Percentiles rank a stretch among this genome's conserved stretches.
Evolutionary conservation across 2,113 vertebrate species (phyloP).

Genomic region (Salvelinus sp.): DNA sequence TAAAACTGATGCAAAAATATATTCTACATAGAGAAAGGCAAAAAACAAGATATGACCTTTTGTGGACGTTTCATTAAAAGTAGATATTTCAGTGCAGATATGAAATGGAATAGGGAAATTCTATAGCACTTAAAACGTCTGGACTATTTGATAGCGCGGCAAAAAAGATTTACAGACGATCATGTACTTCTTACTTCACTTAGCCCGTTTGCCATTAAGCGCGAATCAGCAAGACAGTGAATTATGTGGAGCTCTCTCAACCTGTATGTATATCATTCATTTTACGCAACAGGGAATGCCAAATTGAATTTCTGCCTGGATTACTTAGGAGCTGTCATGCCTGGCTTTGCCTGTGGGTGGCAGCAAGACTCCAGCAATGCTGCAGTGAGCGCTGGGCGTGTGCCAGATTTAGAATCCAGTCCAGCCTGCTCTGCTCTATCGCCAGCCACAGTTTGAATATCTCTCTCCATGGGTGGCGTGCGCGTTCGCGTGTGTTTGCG

Average conservation of each 20-base stretch:
- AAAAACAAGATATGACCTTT: neutral
- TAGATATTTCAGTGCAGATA: too few species aligned
- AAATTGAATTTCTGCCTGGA: neutral
- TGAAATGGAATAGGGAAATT: neutral
- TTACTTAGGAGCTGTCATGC: constrained; percentile 32
- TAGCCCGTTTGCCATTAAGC: neutral
- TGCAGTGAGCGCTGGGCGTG: neutral
- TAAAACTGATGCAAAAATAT: neutral
- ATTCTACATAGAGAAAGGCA: neutral
- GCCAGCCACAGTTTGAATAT: neutral
- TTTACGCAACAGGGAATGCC: neutral
- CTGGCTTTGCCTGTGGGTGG: constrained; percentile 58
- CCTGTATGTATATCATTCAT: too few species aligned
- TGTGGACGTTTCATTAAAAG: neutral
- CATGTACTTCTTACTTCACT: constrained; percentile 5
- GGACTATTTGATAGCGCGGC: neutral
- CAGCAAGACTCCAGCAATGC: constrained; percentile 56
- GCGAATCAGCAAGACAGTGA: neutral
- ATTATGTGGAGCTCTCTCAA: neutral
- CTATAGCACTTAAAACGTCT: neutral
- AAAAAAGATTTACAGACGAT: neutral
- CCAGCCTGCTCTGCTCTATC: neutral
- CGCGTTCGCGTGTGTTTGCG: neutral
- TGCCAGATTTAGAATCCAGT: neutral
- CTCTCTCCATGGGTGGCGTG: constrained; percentile 7